Evolutionary conservation across 30 jellyfish, hydroid and myxozoan species (phyloP).

Genomic region (Nemopilema nomurai): DNA sequence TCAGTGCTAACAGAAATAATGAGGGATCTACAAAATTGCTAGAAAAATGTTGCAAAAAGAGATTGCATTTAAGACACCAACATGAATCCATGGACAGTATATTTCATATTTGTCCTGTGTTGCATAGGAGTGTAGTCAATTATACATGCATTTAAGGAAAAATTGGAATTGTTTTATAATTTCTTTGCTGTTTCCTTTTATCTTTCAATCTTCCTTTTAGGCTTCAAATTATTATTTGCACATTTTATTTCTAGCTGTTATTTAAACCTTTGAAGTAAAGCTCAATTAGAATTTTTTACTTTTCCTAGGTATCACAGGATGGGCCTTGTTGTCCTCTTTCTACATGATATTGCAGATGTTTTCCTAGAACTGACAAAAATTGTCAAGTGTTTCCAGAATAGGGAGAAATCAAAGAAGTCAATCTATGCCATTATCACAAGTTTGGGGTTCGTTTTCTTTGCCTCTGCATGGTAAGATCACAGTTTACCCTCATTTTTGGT

Average conservation of each 20-base stretch:
- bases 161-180: too few species aligned
- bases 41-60: too few species aligned
- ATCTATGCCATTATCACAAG: constrained; percentile 30
- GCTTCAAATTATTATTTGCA: background rate
- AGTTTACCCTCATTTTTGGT: background rate
- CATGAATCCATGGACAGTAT: too few species aligned
- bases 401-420: constrained; percentile 22
- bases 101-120: too few species aligned
- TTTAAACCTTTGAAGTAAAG: too few species aligned
- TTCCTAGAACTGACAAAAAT: constrained; percentile 77
- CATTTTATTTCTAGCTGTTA: too few species aligned
- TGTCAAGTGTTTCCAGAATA: constrained; percentile 67
- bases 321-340: constrained; percentile 81
- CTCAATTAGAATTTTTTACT: background rate
- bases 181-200: too few species aligned
- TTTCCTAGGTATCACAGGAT: constrained; percentile 71
- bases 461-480: constrained; percentile 75
- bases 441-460: constrained; percentile 76
- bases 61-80: too few species aligned
- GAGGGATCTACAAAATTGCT: too few species aligned
- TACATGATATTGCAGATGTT: constrained; percentile 89
- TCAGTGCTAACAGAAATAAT: too few species aligned
- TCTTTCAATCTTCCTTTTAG: background rate
- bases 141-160: too few species aligned
- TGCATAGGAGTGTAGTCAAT: too few species aligned